phyloP scores from a whole-genome alignment of 2,888 invertebrate genomes.

The Amaurobius ferox region DNA sequence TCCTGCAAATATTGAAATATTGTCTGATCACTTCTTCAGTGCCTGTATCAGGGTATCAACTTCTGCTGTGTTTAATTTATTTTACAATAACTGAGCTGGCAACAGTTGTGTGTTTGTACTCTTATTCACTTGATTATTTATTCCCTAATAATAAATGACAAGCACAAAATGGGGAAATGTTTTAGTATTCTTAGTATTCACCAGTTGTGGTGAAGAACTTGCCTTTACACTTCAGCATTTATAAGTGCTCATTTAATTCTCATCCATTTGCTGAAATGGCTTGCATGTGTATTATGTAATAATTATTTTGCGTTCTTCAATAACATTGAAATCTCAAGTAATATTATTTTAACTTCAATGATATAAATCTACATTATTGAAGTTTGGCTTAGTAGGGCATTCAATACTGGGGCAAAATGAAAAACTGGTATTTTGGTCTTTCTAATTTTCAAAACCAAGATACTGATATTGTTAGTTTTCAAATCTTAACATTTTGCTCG shows the following conservation, averaged over 20 bases:
- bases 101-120: background rate
- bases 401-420: too few relatives aligned
- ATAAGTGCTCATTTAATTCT: conserved; percentile 11
- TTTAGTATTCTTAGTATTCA: conserved; percentile 55
- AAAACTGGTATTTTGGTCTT: background rate
- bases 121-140: background rate
- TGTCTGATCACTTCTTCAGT: conserved; percentile 25
- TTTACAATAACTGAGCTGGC: background rate
- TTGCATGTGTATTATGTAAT: background rate
- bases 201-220: conserved; percentile 35
- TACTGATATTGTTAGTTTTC: too few relatives aligned
- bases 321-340: background rate
- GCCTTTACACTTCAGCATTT: conserved; percentile 35
- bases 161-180: conserved; percentile 31
- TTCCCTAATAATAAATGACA: conserved; percentile 19
- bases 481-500: too few relatives aligned
- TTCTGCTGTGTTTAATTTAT: background rate
- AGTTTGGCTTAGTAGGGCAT: background rate
- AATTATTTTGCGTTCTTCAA: background rate
- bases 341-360: background rate
- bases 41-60: conserved; percentile 39
- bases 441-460: background rate
- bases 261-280: background rate
- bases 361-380: background rate
- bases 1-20: conserved; percentile 21